These are phyloP conservation scores for Gorsachius goisagi DNA, from an alignment of 2,113 vertebrate species.

Conservation along the genomic window DNA sequence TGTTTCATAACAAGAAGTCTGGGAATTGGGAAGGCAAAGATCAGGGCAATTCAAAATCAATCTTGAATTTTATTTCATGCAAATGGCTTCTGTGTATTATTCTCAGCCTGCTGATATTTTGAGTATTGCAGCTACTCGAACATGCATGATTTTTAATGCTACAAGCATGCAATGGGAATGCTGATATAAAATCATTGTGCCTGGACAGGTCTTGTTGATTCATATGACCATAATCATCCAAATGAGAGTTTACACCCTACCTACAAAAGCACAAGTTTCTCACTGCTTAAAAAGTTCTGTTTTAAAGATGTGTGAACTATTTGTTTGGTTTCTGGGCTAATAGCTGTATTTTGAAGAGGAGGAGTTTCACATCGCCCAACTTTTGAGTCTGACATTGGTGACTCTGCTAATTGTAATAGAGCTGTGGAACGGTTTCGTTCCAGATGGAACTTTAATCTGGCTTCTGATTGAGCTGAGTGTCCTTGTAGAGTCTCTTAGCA, in stretches of 20 bases:
- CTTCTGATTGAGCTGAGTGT: conserved; percentile 77
- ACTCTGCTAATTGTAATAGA: conserved; percentile 75
- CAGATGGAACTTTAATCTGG: conserved; percentile 81
- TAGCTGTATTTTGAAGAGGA: conserved; percentile 16
- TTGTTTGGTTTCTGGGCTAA: conserved; percentile 13
- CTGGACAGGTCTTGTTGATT: neutral
- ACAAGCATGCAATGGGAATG: neutral
- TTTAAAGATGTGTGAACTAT: neutral
- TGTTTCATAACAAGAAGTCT: neutral
- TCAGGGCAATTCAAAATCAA: neutral
- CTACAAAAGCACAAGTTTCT: neutral
- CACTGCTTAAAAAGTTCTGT: neutral
- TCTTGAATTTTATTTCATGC: neutral
- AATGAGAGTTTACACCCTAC: neutral
- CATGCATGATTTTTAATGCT: neutral
- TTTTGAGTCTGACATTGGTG: conserved; percentile 66
- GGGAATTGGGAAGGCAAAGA: neutral
- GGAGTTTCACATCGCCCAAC: conserved; percentile 13
- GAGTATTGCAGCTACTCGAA: neutral
- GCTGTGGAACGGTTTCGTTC: conserved; percentile 69
- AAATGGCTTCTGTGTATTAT: neutral
- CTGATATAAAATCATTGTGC: neutral
- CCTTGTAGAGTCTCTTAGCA: conserved; percentile 80
- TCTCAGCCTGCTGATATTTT: neutral
- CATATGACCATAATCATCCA: neutral